These are phyloP conservation scores for Gallinago solitaria DNA, from an alignment of 2,797 vertebrate species.

Conservation along the genomic window DNA sequence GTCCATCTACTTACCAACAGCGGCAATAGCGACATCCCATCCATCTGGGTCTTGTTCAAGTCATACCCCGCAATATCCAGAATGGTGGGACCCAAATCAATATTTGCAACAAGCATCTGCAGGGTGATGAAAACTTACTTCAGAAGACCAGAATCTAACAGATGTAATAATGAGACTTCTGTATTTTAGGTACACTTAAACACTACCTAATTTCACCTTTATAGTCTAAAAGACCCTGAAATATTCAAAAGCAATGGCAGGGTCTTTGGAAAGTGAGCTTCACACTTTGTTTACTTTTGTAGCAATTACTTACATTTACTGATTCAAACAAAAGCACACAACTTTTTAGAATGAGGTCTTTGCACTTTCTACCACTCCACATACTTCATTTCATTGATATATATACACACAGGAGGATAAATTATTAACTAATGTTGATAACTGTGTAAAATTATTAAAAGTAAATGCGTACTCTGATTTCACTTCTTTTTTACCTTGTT, in stretches of 20 bases:
- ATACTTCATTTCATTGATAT: background rate
- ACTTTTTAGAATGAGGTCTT: background rate
- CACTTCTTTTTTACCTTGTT: conserved; percentile 80
- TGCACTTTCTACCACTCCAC: background rate
- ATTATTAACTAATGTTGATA: background rate
- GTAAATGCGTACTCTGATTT: background rate
- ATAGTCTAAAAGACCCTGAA: background rate
- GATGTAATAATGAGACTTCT: background rate
- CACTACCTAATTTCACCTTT: background rate
- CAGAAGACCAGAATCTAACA: background rate
- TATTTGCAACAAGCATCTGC: conserved; percentile 92
- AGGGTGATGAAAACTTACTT: background rate
- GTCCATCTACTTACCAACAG: conserved; percentile 83
- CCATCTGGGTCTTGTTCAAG: conserved; percentile 93
- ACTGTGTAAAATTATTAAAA: background rate
- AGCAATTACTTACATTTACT: background rate
- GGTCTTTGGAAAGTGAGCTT: background rate
- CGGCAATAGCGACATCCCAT: conserved; percentile 91
- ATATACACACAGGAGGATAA: background rate
- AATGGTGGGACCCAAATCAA: conserved; percentile 95
- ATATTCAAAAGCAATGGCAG: background rate
- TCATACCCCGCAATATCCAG: conserved; percentile 92
- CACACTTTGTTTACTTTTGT: background rate
- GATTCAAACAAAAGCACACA: background rate
- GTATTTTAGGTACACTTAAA: background rate